These are phyloP conservation scores for Rhaphigaster nebulosa DNA, from an alignment of 2,888 invertebrate species.

Conservation along the genomic window DNA sequence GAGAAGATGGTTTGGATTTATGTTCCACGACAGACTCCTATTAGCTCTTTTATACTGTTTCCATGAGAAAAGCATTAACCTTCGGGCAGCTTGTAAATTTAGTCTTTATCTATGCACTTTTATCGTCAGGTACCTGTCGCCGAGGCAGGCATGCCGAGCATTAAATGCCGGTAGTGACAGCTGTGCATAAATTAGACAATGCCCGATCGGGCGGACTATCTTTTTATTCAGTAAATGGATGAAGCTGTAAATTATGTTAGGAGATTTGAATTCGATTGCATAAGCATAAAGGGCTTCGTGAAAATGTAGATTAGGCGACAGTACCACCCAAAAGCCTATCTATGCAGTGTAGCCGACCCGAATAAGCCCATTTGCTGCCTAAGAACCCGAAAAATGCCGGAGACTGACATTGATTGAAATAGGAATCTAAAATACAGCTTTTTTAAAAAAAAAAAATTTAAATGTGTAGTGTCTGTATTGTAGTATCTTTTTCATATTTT, in stretches of 20 bases:
- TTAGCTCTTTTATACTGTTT: conserved; percentile 17
- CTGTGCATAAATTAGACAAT: conserved; percentile 9
- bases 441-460: no score
- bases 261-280: not conserved
- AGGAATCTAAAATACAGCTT: no score
- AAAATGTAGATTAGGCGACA: not conserved
- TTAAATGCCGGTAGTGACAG: conserved; percentile 9
- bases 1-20: not conserved
- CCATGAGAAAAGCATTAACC: conserved; percentile 29
- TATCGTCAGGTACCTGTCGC: not conserved
- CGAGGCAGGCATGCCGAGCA: not conserved
- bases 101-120: conserved; percentile 34
- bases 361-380: no score
- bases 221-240: not conserved
- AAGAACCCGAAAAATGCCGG: no score
- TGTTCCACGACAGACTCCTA: conserved; percentile 5
- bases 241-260: not conserved
- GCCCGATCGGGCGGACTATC: not conserved
- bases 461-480: no score
- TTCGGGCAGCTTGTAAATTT: conserved; percentile 24
- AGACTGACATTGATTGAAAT: no score
- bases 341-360: no score
- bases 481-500: no score
- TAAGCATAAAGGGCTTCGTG: not conserved
- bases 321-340: not conserved